Evolutionary conservation across 2,113 vertebrate species (phyloP).

Genomic region (Glaucomys volans): DNA sequence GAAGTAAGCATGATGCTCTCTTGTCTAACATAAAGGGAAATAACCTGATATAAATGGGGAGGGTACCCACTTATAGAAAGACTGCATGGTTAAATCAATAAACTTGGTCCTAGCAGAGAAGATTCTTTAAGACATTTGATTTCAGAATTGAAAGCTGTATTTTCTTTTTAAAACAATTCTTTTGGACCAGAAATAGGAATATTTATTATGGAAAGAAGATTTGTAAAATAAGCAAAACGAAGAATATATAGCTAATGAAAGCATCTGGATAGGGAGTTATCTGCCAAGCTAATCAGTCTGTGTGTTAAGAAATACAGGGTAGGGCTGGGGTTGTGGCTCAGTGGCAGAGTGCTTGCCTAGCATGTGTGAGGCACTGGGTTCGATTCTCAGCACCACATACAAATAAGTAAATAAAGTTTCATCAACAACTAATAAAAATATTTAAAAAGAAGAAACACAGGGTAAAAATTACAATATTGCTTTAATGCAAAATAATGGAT

Average conservation of each 20-base stretch:
- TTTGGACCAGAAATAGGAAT: background rate
- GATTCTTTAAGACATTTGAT: background rate
- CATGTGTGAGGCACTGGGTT: too few relatives aligned
- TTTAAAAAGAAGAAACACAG: constrained; percentile 38
- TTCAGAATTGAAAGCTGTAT: background rate
- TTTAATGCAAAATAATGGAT: background rate
- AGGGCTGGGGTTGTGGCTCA: too few relatives aligned
- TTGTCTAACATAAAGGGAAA: background rate
- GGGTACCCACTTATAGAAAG: background rate
- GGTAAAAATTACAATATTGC: background rate
- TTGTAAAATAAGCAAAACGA: constrained; percentile 42
- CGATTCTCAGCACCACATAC: too few relatives aligned
- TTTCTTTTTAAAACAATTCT: background rate
- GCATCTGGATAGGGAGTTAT: background rate
- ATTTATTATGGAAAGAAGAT: background rate
- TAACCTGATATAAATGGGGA: background rate
- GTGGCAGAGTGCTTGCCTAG: too few relatives aligned
- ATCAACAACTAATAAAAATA: too few relatives aligned
- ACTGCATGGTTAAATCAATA: background rate
- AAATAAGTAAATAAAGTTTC: too few relatives aligned
- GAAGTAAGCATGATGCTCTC: background rate
- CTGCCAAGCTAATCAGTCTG: background rate
- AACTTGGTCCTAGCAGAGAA: background rate
- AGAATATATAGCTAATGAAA: background rate
- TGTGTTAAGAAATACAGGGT: constrained; percentile 19